Conservation (phyloP, 2,888 invertebrate genomes). For the Hyalella azteca region DNA sequence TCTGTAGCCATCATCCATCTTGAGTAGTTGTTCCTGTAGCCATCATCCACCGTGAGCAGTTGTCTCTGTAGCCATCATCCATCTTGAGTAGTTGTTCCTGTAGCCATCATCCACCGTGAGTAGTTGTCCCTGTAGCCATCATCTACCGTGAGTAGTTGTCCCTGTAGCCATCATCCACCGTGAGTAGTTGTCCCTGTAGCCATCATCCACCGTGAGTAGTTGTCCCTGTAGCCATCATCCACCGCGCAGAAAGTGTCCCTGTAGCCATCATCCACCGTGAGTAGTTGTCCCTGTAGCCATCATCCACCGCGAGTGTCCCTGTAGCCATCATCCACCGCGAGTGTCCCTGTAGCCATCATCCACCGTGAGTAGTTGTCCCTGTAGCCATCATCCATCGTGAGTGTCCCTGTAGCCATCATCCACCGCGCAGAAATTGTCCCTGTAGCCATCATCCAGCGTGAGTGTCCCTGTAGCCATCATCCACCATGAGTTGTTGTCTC, state of each 20-base stretch:
- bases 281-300: not conserved
- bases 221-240: not conserved
- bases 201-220: slow-evolving; percentile 80
- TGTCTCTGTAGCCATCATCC: not conserved
- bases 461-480: slow-evolving; percentile 82
- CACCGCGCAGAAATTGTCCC: slow-evolving; percentile 39
- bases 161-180: slow-evolving; percentile 35
- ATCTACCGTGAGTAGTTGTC: not conserved
- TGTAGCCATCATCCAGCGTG: slow-evolving; percentile 66
- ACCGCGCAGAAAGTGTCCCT: not conserved
- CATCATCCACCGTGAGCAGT: not conserved
- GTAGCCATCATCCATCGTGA: not conserved
- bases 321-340: slow-evolving; percentile 67
- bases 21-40: not conserved
- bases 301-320: slow-evolving; percentile 46
- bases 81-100: slow-evolving; percentile 68
- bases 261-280: not conserved
- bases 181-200: slow-evolving; percentile 71
- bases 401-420: not conserved
- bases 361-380: slow-evolving; percentile 72
- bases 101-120: not conserved
- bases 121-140: not conserved
- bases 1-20: not conserved
- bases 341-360: slow-evolving; percentile 81
- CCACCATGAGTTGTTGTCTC: slow-evolving; percentile 72